These are phyloP conservation scores for Tetramorium bicarinatum DNA, from an alignment of 2,888 invertebrate genomes.

Conservation along the genomic window DNA sequence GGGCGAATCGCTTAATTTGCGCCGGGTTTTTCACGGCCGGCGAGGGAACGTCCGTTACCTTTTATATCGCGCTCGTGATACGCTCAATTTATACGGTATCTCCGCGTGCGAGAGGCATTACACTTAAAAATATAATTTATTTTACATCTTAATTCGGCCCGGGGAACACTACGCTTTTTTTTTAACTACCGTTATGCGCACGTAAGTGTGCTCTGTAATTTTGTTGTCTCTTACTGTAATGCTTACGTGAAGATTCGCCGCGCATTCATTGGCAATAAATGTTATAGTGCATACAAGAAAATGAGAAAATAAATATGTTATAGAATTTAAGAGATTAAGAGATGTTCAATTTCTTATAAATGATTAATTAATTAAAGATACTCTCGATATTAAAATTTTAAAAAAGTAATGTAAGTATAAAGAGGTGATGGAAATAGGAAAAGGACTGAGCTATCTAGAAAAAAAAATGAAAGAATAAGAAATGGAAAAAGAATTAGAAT, in stretches of 20 bases:
- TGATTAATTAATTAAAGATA: no score
- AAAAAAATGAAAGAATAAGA: no score
- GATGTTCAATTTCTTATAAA: no score
- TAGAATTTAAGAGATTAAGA: neutral
- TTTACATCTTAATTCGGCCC: conserved; percentile 34
- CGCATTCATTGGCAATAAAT: neutral
- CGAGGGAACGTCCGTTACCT: conserved; percentile 34
- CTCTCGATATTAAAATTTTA: no score
- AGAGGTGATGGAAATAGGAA: no score
- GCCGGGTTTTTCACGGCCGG: conserved; percentile 39
- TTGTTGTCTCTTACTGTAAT: conserved; percentile 8
- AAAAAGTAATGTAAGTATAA: no score
- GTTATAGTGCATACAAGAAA: neutral
- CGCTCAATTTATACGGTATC: conserved; percentile 32
- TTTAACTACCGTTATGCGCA: conserved; percentile 4
- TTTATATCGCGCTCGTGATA: conserved; percentile 56
- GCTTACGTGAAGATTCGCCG: neutral
- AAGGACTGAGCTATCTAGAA: no score
- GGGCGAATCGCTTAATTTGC: conserved; percentile 39
- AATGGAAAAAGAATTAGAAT: no score
- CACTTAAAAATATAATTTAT: conserved; percentile 54
- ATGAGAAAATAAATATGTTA: neutral
- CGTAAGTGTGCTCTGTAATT: neutral
- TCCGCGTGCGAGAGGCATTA: neutral
- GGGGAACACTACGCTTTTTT: conserved; percentile 1